A percentile compares a stretch with the other conserved stretches of the same genome.
phyloP scores from a whole-genome alignment of 2,888 invertebrate species.

The Acleris emargana region DNA sequence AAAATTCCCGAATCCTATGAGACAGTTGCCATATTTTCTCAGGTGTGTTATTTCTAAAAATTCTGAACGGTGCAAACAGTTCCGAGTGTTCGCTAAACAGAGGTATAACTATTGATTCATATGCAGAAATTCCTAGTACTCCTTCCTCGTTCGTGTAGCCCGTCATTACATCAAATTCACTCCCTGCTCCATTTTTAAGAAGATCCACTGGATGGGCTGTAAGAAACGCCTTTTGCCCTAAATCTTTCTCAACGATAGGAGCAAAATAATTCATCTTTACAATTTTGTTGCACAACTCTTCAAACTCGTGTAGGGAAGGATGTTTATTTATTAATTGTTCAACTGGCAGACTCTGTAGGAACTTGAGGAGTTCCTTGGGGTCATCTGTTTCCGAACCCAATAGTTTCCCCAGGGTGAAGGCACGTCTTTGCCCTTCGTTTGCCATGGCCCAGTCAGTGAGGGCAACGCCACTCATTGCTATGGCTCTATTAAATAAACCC shows the following conservation, averaged over 20 bases:
- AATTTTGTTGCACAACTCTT: slow-evolving; percentile 31
- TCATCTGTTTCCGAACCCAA: slow-evolving; percentile 47
- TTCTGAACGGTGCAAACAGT: slow-evolving; percentile 52
- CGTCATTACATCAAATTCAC: slow-evolving; percentile 85
- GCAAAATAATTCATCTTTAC: slow-evolving; percentile 42
- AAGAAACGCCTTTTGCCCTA: slow-evolving; percentile 45
- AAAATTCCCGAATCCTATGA: slow-evolving; percentile 52
- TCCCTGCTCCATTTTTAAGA: slow-evolving; percentile 69
- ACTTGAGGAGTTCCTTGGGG: slow-evolving; percentile 46
- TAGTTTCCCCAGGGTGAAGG: slow-evolving; percentile 45
- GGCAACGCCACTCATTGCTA: slow-evolving; percentile 58
- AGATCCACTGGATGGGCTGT: slow-evolving; percentile 43
- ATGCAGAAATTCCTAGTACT: slow-evolving; percentile 39
- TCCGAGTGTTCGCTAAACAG: slow-evolving; percentile 42
- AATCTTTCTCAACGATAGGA: slow-evolving; percentile 49
- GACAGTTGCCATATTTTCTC: slow-evolving; percentile 48
- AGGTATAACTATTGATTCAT: slow-evolving; percentile 45
- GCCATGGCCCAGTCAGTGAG: slow-evolving; percentile 47
- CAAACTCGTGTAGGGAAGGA: slow-evolving; percentile 35
- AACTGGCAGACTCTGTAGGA: slow-evolving; percentile 46
- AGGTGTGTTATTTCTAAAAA: slow-evolving; percentile 46
- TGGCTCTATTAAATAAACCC: slow-evolving; percentile 57
- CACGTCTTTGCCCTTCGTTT: slow-evolving; percentile 44
- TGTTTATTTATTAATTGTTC: slow-evolving; percentile 42
- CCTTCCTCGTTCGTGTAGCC: slow-evolving; percentile 88